Evolutionary conservation across 2,888 invertebrate species (phyloP).

Genomic region (Aspidapion aeneum): DNA sequence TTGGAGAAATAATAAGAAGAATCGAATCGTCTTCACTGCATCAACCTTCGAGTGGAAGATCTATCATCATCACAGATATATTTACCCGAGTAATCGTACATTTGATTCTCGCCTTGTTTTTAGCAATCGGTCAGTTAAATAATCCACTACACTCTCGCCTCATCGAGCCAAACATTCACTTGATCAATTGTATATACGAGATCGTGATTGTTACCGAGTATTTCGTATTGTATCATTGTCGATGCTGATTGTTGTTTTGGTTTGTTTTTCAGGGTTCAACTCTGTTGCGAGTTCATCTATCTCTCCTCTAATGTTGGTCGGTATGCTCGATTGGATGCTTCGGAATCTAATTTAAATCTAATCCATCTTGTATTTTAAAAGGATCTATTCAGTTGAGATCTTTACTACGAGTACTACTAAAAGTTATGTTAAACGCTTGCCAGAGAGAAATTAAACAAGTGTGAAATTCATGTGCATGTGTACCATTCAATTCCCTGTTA

Average conservation of each 20-base stretch:
- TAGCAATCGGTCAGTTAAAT: conserved; percentile 21
- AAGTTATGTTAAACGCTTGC: too few species aligned
- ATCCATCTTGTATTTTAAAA: background rate
- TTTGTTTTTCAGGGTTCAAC: conserved; percentile 19
- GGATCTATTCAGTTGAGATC: too few species aligned
- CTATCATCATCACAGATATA: conserved; percentile 42
- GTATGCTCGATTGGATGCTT: background rate
- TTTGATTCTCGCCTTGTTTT: conserved; percentile 25
- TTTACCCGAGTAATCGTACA: conserved; percentile 40
- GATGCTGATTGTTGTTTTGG: conserved; percentile 22
- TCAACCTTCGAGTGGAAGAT: conserved; percentile 34
- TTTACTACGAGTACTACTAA: too few species aligned
- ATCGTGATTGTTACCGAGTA: conserved; percentile 33
- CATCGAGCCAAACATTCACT: conserved; percentile 7
- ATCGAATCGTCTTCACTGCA: conserved; percentile 14
- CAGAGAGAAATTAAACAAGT: too few species aligned
- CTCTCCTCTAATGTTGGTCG: background rate
- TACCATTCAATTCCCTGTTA: too few species aligned
- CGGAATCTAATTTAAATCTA: background rate
- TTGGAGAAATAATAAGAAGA: background rate
- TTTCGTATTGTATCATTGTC: conserved; percentile 31
- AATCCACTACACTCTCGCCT: conserved; percentile 13
- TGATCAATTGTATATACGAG: conserved; percentile 23
- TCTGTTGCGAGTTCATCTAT: background rate
- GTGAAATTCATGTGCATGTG: too few species aligned